Conservation (phyloP, 2,888 invertebrate genomes). For the Apoderus coryli region DNA sequence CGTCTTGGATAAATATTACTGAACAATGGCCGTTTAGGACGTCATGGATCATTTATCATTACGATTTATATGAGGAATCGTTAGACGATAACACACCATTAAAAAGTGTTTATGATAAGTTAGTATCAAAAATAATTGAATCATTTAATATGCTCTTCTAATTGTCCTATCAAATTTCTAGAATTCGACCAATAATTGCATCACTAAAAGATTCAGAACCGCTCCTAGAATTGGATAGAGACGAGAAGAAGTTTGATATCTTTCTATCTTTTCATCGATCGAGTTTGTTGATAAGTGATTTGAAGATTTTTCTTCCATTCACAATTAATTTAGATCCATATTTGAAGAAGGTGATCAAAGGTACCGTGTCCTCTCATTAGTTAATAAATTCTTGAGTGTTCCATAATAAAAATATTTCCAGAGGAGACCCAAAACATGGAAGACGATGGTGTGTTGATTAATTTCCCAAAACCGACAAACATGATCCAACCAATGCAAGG, state of each 20-base stretch:
- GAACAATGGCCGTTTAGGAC: slow-evolving; percentile 98
- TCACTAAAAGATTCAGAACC: slow-evolving; percentile 78
- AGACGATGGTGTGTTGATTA: slow-evolving; percentile 34
- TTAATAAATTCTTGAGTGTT: too few relatives aligned
- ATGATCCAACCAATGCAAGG: slow-evolving; percentile 12
- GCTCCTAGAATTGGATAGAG: slow-evolving; percentile 80
- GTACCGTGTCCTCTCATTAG: too few relatives aligned
- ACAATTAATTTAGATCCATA: slow-evolving; percentile 98
- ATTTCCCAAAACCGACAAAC: slow-evolving; percentile 14
- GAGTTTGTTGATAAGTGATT: slow-evolving; percentile 70
- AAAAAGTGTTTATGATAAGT: slow-evolving; percentile 89
- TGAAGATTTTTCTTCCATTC: slow-evolving; percentile 93
- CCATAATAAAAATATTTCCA: slow-evolving; percentile 24
- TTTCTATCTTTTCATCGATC: slow-evolving; percentile 80
- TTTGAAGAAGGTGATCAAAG: slow-evolving; percentile 91
- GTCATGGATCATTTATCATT: slow-evolving; percentile 93
- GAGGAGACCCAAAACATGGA: slow-evolving; percentile 58
- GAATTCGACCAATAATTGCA: slow-evolving; percentile 69
- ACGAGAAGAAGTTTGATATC: slow-evolving; percentile 88
- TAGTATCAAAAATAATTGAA: slow-evolving; percentile 30
- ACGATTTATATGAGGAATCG: slow-evolving; percentile 76
- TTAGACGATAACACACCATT: slow-evolving; percentile 76
- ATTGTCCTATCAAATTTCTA: too few relatives aligned
- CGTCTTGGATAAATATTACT: slow-evolving; percentile 95
- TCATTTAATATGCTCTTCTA: too few relatives aligned